Evolutionary conservation across 2,888 invertebrate genomes (phyloP).

Genomic region (Campaea margaritaria): DNA sequence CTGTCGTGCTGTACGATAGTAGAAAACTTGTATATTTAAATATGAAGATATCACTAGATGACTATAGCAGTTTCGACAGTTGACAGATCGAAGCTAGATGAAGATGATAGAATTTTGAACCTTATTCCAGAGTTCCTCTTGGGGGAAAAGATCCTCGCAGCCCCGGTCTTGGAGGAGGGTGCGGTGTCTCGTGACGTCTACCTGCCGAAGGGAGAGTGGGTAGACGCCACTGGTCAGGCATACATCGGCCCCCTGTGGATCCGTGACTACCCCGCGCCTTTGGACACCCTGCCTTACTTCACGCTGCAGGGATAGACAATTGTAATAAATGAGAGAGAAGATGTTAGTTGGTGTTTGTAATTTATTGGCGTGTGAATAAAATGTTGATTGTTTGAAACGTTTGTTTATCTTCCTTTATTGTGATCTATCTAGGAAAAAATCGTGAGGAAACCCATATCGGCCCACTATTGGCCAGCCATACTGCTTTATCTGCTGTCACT

Average conservation of each 20-base stretch:
- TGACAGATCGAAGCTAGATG: too few species aligned
- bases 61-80: too few species aligned
- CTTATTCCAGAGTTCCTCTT: slow-evolving; percentile 87
- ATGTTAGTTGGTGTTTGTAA: not conserved
- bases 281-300: slow-evolving; percentile 88
- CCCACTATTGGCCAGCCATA: too few species aligned
- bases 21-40: too few species aligned
- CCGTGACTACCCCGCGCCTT: slow-evolving; percentile 85
- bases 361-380: slow-evolving; percentile 25
- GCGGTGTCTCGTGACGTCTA: slow-evolving; percentile 87
- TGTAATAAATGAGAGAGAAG: not conserved
- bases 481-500: too few species aligned
- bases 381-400: not conserved
- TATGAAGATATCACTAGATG: too few species aligned
- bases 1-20: too few species aligned
- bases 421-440: too few species aligned
- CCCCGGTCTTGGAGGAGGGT: slow-evolving; percentile 88
- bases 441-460: too few species aligned
- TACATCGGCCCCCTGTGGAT: slow-evolving; percentile 85
- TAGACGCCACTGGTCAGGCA: slow-evolving; percentile 71
- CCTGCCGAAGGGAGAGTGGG: slow-evolving; percentile 90
- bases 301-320: slow-evolving; percentile 53
- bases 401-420: too few species aligned
- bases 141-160: slow-evolving; percentile 88
- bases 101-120: too few species aligned